A percentile compares a stretch with the other conserved stretches of the same genome.
Conservation (phyloP, 1,140 invertebrate species). For the Platorchestia sp. region DNA sequence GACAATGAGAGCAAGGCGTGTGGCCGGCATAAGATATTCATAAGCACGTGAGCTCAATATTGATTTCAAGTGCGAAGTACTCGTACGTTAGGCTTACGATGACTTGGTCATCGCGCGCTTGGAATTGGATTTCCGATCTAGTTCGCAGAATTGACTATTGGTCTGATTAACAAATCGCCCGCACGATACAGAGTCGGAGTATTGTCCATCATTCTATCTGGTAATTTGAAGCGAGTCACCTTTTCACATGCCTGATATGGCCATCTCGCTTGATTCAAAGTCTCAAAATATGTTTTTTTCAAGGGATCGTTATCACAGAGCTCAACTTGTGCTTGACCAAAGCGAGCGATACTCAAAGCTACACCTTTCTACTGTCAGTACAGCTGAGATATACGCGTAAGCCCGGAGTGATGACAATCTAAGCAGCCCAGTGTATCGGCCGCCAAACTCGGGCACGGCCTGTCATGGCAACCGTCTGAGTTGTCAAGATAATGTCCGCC, state of each 20-base stretch:
- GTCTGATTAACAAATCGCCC: not conserved
- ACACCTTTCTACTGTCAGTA: too few relatives aligned
- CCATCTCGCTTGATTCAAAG: not conserved
- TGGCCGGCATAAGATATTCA: not conserved
- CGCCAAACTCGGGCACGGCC: not conserved
- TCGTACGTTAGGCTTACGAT: not conserved
- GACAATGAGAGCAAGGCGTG: not conserved
- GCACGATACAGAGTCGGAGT: not conserved
- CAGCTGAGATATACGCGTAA: too few relatives aligned
- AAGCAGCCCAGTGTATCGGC: too few relatives aligned
- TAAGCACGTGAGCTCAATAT: not conserved
- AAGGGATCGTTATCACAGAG: not conserved
- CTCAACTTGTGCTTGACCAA: not conserved
- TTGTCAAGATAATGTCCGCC: not conserved
- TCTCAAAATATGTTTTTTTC: not conserved
- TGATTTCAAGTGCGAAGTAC: not conserved
- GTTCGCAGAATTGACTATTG: not conserved
- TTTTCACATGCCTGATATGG: not conserved
- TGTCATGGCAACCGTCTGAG: not conserved
- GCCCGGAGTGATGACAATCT: too few relatives aligned
- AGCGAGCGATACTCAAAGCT: too few relatives aligned
- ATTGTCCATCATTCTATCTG: not conserved
- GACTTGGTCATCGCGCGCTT: not conserved
- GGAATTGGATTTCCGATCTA: not conserved
- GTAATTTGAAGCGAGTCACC: too few relatives aligned